phyloP scores from a whole-genome alignment of 2,113 vertebrate species.

The Rhabdornis inornatus region DNA sequence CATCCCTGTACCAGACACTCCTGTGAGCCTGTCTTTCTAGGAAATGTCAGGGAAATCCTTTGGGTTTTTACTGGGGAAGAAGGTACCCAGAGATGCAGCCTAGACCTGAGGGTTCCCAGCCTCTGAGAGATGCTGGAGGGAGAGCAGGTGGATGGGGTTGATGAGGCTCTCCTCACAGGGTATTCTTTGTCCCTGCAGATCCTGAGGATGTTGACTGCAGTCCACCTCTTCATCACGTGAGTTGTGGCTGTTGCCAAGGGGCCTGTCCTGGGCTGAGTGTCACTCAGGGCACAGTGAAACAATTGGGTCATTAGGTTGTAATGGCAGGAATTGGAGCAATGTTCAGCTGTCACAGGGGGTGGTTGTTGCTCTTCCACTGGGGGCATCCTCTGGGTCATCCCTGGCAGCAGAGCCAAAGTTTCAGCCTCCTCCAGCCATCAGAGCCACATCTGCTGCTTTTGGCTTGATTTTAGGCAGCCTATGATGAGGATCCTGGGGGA shows the following conservation, averaged over 20 bases:
- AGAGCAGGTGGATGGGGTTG: not conserved
- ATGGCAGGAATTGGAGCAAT: not conserved
- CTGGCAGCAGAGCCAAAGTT: fast-evolving
- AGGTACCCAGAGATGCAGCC: not conserved
- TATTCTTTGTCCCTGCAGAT: conserved; percentile 69
- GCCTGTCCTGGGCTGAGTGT: not conserved
- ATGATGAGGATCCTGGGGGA: conserved; percentile 37
- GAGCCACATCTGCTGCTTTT: not conserved
- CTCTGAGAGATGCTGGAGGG: not conserved
- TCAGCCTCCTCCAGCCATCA: not conserved
- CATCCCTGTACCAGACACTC: not conserved
- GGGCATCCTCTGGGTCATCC: not conserved
- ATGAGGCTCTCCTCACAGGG: not conserved
- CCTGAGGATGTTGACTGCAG: conserved; percentile 91
- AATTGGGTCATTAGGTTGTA: not conserved
- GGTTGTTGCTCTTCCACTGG: fast-evolving
- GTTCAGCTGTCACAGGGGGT: not conserved
- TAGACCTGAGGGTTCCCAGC: not conserved
- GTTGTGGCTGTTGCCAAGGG: fast-evolving
- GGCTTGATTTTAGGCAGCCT: not conserved
- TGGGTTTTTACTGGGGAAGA: not conserved
- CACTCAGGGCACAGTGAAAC: fast-evolving
- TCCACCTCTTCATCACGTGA: conserved; percentile 85
- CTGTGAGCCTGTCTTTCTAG: not conserved
- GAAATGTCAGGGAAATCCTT: not conserved